Percentiles rank a stretch among this genome's conserved stretches.
phyloP scores from a whole-genome alignment of 1,140 invertebrate species.

The Zaprionus africanus region DNA sequence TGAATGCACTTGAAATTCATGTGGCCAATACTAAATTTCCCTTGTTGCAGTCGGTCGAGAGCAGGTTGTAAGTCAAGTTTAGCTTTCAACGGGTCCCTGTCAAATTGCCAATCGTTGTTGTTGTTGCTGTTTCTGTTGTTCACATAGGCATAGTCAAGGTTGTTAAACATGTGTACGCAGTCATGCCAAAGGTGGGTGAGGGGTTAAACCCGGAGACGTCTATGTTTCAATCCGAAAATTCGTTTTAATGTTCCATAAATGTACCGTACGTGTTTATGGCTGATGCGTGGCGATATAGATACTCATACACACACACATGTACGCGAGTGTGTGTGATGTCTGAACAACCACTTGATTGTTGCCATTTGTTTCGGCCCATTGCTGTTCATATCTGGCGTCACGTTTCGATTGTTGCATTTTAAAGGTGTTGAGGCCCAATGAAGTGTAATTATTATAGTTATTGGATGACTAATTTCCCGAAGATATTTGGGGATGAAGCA shows the following conservation, averaged over 20 bases:
- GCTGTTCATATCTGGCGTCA: conserved; percentile 18
- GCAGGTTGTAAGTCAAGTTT: conserved; percentile 8
- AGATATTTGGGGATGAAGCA: background rate
- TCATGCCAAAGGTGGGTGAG: background rate
- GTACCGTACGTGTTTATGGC: conserved; percentile 63
- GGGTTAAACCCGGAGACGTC: background rate
- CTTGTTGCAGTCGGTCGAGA: conserved; percentile 17
- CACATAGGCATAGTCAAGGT: conserved; percentile 40
- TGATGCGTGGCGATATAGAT: conserved; percentile 8
- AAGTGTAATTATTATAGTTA: conserved; percentile 22
- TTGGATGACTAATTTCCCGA: conserved; percentile 2
- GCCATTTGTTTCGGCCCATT: conserved; percentile 3
- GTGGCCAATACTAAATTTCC: conserved; percentile 11
- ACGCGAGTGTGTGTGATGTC: conserved; percentile 18
- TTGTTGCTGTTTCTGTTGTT: conserved; percentile 50
- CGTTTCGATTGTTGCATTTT: conserved; percentile 37
- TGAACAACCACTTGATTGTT: conserved; percentile 24
- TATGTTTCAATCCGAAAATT: conserved; percentile 50
- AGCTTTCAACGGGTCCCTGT: conserved; percentile 23
- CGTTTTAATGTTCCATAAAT: conserved; percentile 64
- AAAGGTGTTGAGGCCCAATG: conserved; percentile 21
- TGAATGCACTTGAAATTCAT: conserved; percentile 24
- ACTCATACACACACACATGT: background rate
- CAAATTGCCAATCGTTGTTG: conserved; percentile 31
- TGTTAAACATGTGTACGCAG: conserved; percentile 45